Base-by-base conservation (phyloP, 2,113 vertebrate genomes). In the Panthera tigris region DNA sequence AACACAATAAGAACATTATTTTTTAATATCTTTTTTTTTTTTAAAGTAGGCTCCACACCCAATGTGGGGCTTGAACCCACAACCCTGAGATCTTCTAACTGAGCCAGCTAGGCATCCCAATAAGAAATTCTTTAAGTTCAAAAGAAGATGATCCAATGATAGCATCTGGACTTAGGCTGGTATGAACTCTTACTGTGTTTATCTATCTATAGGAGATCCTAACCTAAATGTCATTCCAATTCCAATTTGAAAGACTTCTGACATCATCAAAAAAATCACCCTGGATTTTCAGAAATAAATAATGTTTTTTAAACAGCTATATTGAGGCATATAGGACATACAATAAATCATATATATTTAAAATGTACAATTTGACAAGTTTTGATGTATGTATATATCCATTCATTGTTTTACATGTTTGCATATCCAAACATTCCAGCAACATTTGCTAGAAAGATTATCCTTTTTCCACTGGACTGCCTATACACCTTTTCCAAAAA, bases 211-310 rank as follows among this genome's bases (percentile, higher is more conserved):
- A 82, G 73, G 33, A 96, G 55, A 82, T 84, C 31, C 80, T 94
- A 29, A 7, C 0, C 19, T 0, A 41, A 69, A 82, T 97, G 92
- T 97, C 73, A n/a, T 16, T 61, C 83, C 57, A 63, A 31, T 97
- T 96, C 96, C 89, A 95, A 97, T 95, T 92, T 97, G 94, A 57
- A 97, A 95, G 89, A 97, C 92, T 95, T 89, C 83, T 98, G 96
- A 97, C 68, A 95, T 95, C 78, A 82, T 94, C 93, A 39, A 18
- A 98, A 92, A 98, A 98, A 97, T 97, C 84, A 97, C 87, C 97
- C 52, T 98, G 27, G 31, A 95, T 96, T 88, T 95, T 95, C 65
- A 98, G 86, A 98, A 98, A 95, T 93, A 41, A 50, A 89, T 97
- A 85, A 82, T 55, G 36, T 31, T 91, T 96, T 86, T 29, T 7